Evolutionary conservation across 2,113 vertebrate genomes (phyloP).

Genomic region (Cricetomys ansorgei): DNA sequence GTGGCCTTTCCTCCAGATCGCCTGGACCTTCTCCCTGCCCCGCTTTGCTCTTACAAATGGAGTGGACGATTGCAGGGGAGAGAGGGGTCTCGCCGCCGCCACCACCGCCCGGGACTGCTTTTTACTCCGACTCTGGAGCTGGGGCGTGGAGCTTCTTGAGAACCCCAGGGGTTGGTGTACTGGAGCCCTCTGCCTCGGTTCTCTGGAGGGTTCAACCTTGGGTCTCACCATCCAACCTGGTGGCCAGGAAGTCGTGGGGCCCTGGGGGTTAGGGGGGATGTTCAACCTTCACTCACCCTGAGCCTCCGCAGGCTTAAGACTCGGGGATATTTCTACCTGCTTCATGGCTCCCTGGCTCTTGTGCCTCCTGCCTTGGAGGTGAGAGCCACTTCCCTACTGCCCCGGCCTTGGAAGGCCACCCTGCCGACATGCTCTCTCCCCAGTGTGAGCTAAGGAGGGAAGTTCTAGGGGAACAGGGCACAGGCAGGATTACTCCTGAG

Average conservation of each 20-base stretch:
- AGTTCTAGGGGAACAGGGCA: not conserved
- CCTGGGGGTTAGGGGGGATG: not conserved
- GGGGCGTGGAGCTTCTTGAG: not conserved
- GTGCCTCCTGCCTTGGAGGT: not conserved
- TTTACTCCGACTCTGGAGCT: not conserved
- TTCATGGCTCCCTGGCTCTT: no score
- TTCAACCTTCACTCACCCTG: not conserved
- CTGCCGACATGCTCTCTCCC: not conserved
- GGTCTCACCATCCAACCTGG: not conserved
- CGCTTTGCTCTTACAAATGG: not conserved
- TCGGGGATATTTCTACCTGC: not conserved
- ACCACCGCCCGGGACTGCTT: not conserved
- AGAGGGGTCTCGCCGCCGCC: accelerated
- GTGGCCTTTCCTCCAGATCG: not conserved
- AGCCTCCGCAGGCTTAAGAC: not conserved
- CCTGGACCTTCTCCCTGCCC: no score
- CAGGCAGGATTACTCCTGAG: not conserved
- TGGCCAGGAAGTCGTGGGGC: not conserved
- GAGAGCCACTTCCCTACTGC: not conserved
- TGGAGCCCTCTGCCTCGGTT: not conserved
- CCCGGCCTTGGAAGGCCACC: not conserved
- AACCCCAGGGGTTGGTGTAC: not conserved
- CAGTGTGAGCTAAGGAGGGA: not conserved
- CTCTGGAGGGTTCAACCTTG: not conserved
- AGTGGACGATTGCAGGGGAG: constrained; percentile 23